Conservation (phyloP, 2,113 vertebrate species). For the Vimba vimba region DNA sequence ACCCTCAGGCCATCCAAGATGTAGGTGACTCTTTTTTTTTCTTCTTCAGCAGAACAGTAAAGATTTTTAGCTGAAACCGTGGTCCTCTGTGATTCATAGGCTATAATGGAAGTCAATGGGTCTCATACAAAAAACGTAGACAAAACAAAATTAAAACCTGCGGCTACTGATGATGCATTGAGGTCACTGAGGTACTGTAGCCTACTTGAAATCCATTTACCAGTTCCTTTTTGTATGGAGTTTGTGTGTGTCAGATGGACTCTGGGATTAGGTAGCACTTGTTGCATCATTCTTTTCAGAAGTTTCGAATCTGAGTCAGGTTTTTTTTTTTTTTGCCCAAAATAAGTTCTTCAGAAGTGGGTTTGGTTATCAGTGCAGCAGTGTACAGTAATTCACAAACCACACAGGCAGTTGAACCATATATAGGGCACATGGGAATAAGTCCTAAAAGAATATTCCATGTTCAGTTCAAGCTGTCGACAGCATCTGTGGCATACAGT, state of each 20-base stretch:
- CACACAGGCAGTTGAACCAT: neutral
- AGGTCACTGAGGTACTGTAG: no score
- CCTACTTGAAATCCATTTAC: neutral
- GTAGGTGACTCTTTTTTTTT: no score
- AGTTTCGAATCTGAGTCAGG: neutral
- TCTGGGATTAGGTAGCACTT: neutral
- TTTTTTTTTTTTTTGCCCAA: neutral
- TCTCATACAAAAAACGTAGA: no score
- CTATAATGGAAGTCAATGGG: no score
- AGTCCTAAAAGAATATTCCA: neutral
- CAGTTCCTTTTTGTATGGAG: neutral
- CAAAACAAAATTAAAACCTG: no score
- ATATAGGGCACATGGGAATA: no score
- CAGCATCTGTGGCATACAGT: neutral
- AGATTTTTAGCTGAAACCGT: no score
- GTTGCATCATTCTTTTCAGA: conserved; percentile 21
- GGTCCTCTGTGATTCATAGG: no score
- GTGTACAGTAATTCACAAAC: neutral
- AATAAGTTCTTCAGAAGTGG: neutral
- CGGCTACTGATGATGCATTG: no score
- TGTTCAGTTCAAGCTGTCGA: neutral
- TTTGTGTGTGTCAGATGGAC: neutral
- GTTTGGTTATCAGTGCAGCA: neutral
- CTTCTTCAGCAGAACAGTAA: no score
- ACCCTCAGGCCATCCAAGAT: no score